A percentile compares a stretch with the other conserved stretches of the same genome.
These are phyloP conservation scores for Campoletis raptor DNA, from an alignment of 2,888 invertebrate genomes.

Conservation along the genomic window DNA sequence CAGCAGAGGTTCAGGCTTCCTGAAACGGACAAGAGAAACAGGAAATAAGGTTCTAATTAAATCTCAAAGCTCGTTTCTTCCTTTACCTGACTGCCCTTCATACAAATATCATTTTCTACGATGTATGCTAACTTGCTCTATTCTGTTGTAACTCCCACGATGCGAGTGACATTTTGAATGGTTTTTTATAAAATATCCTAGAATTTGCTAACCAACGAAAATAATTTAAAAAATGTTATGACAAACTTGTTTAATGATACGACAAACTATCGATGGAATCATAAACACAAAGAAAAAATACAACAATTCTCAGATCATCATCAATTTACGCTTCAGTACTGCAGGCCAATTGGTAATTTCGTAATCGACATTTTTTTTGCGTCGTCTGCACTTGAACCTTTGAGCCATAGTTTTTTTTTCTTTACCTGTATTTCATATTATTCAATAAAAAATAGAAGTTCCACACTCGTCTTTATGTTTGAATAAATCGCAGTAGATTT, in stretches of 20 bases:
- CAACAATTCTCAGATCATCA: neutral
- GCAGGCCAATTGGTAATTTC: too few relatives aligned
- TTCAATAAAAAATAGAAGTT: neutral
- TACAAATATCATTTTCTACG: neutral
- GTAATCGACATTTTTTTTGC: too few relatives aligned
- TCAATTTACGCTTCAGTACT: neutral
- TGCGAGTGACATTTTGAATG: neutral
- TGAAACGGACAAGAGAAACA: neutral
- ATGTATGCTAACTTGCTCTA: neutral
- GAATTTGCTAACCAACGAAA: neutral
- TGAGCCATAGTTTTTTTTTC: too few relatives aligned
- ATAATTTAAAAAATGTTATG: neutral
- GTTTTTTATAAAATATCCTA: neutral
- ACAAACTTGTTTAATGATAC: neutral
- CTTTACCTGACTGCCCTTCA: neutral
- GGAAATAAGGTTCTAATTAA: conserved; percentile 44
- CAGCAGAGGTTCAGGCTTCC: neutral
- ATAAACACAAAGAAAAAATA: neutral
- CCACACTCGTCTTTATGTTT: neutral
- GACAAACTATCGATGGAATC: neutral
- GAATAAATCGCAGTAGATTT: neutral
- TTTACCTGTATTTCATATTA: neutral
- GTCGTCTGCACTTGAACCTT: too few relatives aligned
- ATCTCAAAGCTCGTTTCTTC: conserved; percentile 18
- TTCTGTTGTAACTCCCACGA: neutral